Evolutionary conservation across 2,888 invertebrate species (phyloP), one percentile per base, ranked within the genome.

Genomic region (Drosophila vallismaia): DNA sequence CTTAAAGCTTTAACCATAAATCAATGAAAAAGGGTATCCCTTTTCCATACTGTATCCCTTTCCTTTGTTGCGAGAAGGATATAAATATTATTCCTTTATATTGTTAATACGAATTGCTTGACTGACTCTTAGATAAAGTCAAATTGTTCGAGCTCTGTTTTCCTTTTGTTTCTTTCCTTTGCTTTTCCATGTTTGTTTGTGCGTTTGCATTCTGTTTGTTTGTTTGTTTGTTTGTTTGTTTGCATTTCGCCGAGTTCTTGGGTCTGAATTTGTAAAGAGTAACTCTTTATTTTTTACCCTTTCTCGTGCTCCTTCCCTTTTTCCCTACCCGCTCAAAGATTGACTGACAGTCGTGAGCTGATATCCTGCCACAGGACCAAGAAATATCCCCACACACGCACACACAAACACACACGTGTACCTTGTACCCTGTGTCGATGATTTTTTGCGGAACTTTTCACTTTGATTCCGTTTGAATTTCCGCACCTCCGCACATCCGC

Each of bases 381-480:
- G 29, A 10, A 8, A 8, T 4, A 36, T 19, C 19, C 19, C 19
- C 52, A 31, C 38, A 14, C 28, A 28, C 28, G 6, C 28, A 28
- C 5, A 2, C 28, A 28, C 28, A 28, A 4, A 28, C 5, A 28
- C 52, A 31, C 38, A 14, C 28, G 6, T 6, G 6, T 6, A 28
- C 28, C 4, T 28, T 6, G 28, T 28, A 6, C 6, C 38, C 44
- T 49, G 29, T 60, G 57, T 24, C 59, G 62, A 69, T 55, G 50
- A 66, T 67, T 69, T 76, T 70, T 58, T 55, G 54, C 63, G 64
- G 59, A 70, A 70, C 72, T 79, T 82, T 82, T 85, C 79, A 71
- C 79, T 67, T 71, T 79, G 77, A 83, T 84, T 86, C 74, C 64
- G 69, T 77, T 80, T 77, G 74, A 77, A 80, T 86, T 83, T 77